Base-by-base conservation (phyloP, 2,888 invertebrate genomes). In the Cepaea hortensis region DNA sequence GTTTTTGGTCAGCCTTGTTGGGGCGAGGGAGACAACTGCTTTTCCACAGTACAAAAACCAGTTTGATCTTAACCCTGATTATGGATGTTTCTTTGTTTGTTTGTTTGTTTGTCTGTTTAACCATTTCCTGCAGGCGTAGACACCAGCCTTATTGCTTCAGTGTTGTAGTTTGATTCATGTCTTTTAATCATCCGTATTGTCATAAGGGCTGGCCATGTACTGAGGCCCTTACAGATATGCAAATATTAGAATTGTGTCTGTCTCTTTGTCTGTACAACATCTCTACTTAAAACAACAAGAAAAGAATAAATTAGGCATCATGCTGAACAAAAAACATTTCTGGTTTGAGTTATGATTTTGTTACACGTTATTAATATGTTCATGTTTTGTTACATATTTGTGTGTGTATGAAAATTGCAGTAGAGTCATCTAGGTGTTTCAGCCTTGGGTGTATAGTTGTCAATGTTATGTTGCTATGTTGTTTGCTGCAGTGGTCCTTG, bases 281-380 rank as follows among this genome's bases (percentile, higher is more conserved):
- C 80, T 82, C 82, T 82, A 86, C 77, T 77, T 86, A 82, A 86
- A 55, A 86, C n/a, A 46, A 82, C 9, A 82, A 86, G 84, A 82
- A 72, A 87, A 86, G 85, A 88, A 87, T 87, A 88, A 87, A 88
- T 77, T 86, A 87, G 87, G 88, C 88, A 88, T 85, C 86, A 85
- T 82, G 87, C 86, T 86, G 79, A 85, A 65, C 73, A 50, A 84
- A 55, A 83, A 50, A 76, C 48, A 20, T 68, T 11, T 46, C 13
- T 48, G 62, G 65, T 48, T 81, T 81, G 50, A 3, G 20, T 48
- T 46, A 46, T 70, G 18, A n/a, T 81, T 65, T 55, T 6, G 7
- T 55, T 55, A 6, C 2, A 9, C 55, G 35, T 11, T 9, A 55
- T 55, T 55, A 3, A 55, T 55, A 11, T 6, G 55, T 55, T 35